Evolutionary conservation across 2,888 invertebrate genomes (phyloP).

Genomic region (Oxytorus armatus): DNA sequence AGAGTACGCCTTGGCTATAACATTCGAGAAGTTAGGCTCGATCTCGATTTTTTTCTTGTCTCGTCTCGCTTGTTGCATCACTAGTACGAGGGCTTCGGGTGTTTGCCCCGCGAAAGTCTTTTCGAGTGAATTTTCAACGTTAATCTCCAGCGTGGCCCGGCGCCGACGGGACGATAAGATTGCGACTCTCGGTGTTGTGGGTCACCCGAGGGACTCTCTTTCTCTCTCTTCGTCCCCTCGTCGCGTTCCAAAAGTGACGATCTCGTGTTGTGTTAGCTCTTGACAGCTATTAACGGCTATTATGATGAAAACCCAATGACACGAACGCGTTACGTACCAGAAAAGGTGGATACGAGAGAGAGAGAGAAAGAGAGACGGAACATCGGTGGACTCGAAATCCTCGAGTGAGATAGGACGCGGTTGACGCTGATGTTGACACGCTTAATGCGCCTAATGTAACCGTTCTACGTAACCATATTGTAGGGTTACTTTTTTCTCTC

Average conservation of each 20-base stretch:
- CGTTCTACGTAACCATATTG: constrained; percentile 60
- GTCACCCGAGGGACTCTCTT: background rate
- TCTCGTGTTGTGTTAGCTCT: constrained; percentile 73
- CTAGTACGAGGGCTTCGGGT: too few relatives aligned
- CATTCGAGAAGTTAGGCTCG: too few relatives aligned
- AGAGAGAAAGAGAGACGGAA: too few relatives aligned
- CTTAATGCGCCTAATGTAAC: constrained; percentile 77
- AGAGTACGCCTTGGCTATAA: too few relatives aligned
- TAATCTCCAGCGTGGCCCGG: constrained; percentile 24
- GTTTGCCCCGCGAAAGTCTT: too few relatives aligned
- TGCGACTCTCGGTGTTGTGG: constrained; percentile 18
- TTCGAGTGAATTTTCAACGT: constrained; percentile 51
- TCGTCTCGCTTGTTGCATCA: too few relatives aligned
- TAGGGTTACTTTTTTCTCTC: background rate
- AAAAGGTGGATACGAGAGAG: constrained; percentile 3
- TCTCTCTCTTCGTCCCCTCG: constrained; percentile 20
- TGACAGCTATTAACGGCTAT: constrained; percentile 74
- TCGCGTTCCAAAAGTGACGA: constrained; percentile 41
- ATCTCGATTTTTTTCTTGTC: too few relatives aligned
- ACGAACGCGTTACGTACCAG: constrained; percentile 1
- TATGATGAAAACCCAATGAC: constrained; percentile 67
- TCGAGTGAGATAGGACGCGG: constrained; percentile 72
- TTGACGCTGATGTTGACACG: constrained; percentile 76
- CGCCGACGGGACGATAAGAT: constrained; percentile 53
- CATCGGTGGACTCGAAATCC: constrained; percentile 69